Evolutionary conservation across 2,113 vertebrate genomes (phyloP), one percentile per base, ranked within the genome.

Genomic region (Toxostoma redivivum): DNA sequence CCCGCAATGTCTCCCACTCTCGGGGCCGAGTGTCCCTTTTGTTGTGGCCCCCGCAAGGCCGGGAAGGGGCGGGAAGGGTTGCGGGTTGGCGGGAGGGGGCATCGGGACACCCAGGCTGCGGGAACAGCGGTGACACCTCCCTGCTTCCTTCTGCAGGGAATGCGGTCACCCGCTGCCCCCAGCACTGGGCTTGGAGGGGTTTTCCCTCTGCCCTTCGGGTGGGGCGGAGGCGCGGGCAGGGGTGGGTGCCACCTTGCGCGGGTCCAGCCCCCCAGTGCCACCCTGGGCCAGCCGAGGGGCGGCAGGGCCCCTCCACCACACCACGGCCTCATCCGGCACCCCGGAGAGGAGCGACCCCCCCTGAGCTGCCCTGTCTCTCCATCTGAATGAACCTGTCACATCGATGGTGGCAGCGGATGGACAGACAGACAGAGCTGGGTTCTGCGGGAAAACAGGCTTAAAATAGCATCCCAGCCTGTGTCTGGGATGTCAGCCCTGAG

Each of bases 361-460:
- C 13, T 13, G 18, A 62, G 30, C 54, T 30, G 73, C 30, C 69
- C 56, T 3, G 7, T 72, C 50, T 44, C 61, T 78, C 90, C 37
- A 0, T 70, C 40, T 61, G 35, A 37, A 27, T 71, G 69, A 71
- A 71, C 64, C 69, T 15, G 57, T 88, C 91, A 53, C 88, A 57
- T 81, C 25, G 74, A 31, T 70, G 72, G 40, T 50, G 74, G 57
- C 66, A 15, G 56, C 8, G 50, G 77, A 79, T 6, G 12, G 86
- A 65, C 82, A 12, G 82, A 74, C 78, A 89, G 78, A 74, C 51
- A 81, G 86, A 58, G 69, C 78, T 25, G 53, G 30, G 11, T 33
- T 65, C 56, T 56, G 77, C 19, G 14, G 80, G 64, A 66, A 89
- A 92, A 81, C 21, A n/a, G 58, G 70, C 25, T 92, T 81, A 92